Conservation (phyloP, 1,140 invertebrate genomes). For the Eueides isabella region DNA sequence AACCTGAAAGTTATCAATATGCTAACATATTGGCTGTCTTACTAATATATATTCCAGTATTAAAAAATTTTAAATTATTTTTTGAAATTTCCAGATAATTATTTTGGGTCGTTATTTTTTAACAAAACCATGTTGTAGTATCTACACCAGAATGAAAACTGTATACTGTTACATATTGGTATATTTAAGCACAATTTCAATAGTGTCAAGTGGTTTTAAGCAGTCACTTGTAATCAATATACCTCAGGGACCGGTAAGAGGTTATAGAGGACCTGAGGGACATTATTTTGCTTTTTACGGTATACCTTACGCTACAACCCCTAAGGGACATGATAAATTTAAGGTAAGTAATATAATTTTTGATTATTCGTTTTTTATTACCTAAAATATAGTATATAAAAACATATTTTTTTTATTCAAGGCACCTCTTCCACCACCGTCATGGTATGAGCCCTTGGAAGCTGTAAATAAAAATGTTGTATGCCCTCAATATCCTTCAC, state of each 20-base stretch:
- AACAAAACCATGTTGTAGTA: not conserved
- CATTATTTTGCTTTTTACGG: constrained; percentile 47
- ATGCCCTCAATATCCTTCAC: constrained; percentile 41
- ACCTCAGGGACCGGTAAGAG: constrained; percentile 46
- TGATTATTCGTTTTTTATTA: too few relatives aligned
- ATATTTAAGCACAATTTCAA: not conserved
- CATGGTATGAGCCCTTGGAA: constrained; percentile 45
- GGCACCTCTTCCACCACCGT: constrained; percentile 51
- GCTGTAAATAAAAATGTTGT: constrained; percentile 44
- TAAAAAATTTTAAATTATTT: not conserved
- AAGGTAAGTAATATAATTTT: constrained; percentile 40
- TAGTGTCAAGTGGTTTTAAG: not conserved
- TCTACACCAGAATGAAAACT: not conserved
- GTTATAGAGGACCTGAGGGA: constrained; percentile 42
- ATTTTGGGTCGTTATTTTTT: not conserved
- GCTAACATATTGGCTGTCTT: too few relatives aligned
- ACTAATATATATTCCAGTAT: too few relatives aligned
- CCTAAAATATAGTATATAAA: too few relatives aligned
- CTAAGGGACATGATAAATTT: constrained; percentile 45
- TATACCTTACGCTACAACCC: constrained; percentile 56
- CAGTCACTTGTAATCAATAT: constrained; percentile 35
- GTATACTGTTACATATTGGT: not conserved
- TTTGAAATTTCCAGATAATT: too few relatives aligned
- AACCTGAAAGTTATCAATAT: too few relatives aligned
- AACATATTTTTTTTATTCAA: constrained; percentile 25